These are phyloP conservation scores for Pachyramphus minor DNA, from an alignment of 2,113 vertebrate genomes.

Conservation along the genomic window DNA sequence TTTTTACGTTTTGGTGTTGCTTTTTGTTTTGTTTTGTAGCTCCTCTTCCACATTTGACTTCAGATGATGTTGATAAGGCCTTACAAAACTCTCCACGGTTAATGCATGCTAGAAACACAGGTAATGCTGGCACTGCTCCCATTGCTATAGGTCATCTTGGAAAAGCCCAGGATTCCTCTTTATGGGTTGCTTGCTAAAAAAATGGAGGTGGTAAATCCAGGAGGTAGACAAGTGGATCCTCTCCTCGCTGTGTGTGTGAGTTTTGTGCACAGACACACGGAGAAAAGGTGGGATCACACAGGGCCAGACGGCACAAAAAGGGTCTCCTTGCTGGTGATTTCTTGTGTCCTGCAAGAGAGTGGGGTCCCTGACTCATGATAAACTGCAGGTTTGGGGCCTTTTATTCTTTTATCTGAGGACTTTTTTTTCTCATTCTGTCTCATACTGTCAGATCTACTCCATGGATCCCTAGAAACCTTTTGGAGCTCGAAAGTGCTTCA, in stretches of 20 bases:
- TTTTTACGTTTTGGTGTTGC: slow-evolving; percentile 76
- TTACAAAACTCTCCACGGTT: slow-evolving; percentile 93
- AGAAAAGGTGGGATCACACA: not conserved
- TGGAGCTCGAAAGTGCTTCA: not conserved
- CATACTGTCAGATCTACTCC: not conserved
- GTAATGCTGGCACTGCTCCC: slow-evolving; percentile 77
- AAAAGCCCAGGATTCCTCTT: slow-evolving; percentile 3
- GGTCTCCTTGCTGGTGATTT: not conserved
- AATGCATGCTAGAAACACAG: slow-evolving; percentile 96
- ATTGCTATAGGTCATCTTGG: slow-evolving; percentile 43
- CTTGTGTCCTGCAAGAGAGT: not conserved
- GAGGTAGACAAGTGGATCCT: not conserved
- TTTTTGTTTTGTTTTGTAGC: slow-evolving; percentile 84
- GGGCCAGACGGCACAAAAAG: not conserved
- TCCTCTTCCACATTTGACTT: slow-evolving; percentile 95
- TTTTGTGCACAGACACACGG: not conserved
- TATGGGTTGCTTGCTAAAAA: slow-evolving; percentile 10
- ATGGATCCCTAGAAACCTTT: not conserved
- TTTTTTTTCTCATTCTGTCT: not conserved
- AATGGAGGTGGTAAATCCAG: not conserved
- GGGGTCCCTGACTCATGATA: not conserved
- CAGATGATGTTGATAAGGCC: slow-evolving; percentile 94
- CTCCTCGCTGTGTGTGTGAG: not conserved
- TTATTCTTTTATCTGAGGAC: not conserved
- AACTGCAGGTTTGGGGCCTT: not conserved